Evolutionary conservation across 2,888 invertebrate genomes (phyloP), one percentile per base, ranked within the genome.

Genomic region (Chaetogeoica ovagalla): DNA sequence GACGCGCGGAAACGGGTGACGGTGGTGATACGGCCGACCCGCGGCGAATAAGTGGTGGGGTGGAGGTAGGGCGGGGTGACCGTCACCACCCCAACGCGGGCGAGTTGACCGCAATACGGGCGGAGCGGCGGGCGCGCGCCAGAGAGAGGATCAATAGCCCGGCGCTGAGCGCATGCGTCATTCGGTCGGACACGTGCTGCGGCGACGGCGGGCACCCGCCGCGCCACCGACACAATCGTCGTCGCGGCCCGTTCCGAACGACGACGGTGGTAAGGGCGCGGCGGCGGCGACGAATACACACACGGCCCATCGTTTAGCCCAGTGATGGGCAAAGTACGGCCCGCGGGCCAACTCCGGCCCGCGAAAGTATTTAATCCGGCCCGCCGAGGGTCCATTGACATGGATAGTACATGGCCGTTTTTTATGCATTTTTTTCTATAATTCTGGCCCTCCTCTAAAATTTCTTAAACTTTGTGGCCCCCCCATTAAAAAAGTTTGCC

Each of bases 161-260:
- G 55, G 55, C 63, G 23, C 79, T 71, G 63, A 79, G 70, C 79
- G 79, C 79, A 79, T 79, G 79, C 79, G 79, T 79, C 79, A 71
- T 79, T 71, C 70, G 70, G 79, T 79, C 70, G 77, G 68, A 79
- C 79, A 79, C 79, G 79, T 79, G 79, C 79, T 79, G 79, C 79
- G 63, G 62, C 66, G 66, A 66, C 23, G 66, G 57, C 57, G 57
- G 43, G 39, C 66, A 66, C 21, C 57, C 57, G 37, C 21, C n/a
- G 19, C 52, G 17, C 66, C 66, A 3, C 59, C 72, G 7, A 13
- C 60, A 13, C 48, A 30, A 7, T 19, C 57, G 11, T 3, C 48
- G 48, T 13, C 48, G 3, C 48, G 48, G 11, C 11, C 15, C 48
- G 48, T 48, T 2, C 48, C 48, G 48, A 48, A 48, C 9, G 13